phyloP scores from a whole-genome alignment of 2,113 vertebrate species.

The Climacteris rufus region DNA sequence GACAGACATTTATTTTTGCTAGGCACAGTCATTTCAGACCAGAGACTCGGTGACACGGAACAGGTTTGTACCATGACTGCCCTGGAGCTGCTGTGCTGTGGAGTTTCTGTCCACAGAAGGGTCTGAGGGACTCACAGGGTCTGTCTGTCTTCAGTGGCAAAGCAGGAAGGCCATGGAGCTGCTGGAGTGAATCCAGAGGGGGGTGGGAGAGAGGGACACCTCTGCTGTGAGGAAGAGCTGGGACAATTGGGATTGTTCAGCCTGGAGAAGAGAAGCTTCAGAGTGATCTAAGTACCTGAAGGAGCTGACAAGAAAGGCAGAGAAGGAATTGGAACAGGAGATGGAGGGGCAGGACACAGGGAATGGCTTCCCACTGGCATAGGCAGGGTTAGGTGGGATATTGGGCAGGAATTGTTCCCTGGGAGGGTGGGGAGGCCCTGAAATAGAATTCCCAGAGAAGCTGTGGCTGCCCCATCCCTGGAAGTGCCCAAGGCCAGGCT shows the following conservation, averaged over 20 bases:
- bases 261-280: not conserved
- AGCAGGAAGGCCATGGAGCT: not conserved
- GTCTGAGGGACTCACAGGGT: not conserved
- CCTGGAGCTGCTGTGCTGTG: not conserved
- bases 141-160: rapidly evolving
- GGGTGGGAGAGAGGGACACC: not conserved
- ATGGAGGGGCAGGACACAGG: not conserved
- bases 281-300: not conserved
- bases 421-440: too few species aligned
- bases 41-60: not conserved
- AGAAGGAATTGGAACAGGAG: not conserved
- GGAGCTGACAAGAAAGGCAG: not conserved
- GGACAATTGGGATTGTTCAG: not conserved
- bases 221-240: not conserved
- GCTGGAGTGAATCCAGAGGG: not conserved
- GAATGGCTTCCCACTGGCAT: not conserved
- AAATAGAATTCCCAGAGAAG: too few species aligned
- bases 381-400: too few species aligned
- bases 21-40: not conserved
- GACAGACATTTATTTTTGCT: not conserved
- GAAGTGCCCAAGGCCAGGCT: not conserved
- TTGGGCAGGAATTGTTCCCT: too few species aligned
- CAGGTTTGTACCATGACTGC: not conserved
- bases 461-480: not conserved
- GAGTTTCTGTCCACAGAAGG: not conserved